Conservation (phyloP, 1,140 invertebrate genomes). For the Drosophila serrata region DNA sequence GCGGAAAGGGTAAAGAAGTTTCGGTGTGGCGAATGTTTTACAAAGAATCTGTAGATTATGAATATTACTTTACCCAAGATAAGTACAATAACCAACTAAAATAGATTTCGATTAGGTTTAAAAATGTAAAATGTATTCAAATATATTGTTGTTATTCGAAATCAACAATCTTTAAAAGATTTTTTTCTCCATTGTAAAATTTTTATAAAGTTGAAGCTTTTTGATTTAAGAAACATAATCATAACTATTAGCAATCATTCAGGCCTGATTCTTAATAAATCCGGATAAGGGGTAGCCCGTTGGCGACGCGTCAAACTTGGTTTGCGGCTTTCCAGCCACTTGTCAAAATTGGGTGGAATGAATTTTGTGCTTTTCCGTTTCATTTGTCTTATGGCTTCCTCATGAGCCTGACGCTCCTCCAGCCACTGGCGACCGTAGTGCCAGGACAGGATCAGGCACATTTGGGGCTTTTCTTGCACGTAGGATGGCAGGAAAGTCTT, state of each 20-base stretch:
- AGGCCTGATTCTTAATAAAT: neutral
- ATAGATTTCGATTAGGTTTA: neutral
- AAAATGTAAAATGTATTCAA: neutral
- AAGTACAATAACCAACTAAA: neutral
- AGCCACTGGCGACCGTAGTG: constrained; percentile 42
- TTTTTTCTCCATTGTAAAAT: neutral
- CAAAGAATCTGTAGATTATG: too few species aligned
- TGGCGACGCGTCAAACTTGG: neutral
- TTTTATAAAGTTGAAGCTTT: neutral
- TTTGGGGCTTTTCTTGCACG: constrained; percentile 8
- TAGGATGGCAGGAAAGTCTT: constrained; percentile 13
- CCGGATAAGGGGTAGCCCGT: too few species aligned
- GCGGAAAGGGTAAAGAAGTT: too few species aligned
- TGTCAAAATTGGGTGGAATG: neutral
- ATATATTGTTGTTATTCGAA: neutral
- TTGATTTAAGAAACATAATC: neutral
- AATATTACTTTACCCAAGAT: too few species aligned
- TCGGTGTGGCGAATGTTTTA: too few species aligned
- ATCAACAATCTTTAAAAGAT: neutral
- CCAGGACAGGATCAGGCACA: constrained; percentile 32
- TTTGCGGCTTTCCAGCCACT: constrained; percentile 28
- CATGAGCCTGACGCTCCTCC: constrained; percentile 10
- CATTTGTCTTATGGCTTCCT: neutral
- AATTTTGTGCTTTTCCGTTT: neutral
- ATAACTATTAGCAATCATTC: neutral